These are phyloP conservation scores for Polyboroides typus DNA, from an alignment of 2,797 vertebrate species.

Conservation along the genomic window DNA sequence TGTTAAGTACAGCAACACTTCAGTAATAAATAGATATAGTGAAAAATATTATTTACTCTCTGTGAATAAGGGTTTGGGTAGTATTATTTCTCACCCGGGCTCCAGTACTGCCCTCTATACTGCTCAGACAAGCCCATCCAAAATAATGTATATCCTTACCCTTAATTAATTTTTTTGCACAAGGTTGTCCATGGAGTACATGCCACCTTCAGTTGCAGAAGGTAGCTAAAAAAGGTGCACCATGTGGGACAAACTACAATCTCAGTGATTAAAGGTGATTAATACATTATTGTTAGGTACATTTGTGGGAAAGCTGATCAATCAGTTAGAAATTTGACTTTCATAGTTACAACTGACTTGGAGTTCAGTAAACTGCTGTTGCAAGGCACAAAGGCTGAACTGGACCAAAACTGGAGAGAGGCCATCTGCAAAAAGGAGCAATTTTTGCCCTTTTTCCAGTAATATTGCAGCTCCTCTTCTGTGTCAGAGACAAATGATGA, in stretches of 20 bases:
- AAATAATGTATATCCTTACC: not conserved
- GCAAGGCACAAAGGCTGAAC: not conserved
- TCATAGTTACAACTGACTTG: not conserved
- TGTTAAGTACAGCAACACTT: not conserved
- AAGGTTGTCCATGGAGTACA: not conserved
- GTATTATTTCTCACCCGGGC: not conserved
- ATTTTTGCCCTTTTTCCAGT: not conserved
- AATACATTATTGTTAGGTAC: fast-evolving
- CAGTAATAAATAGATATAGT: not conserved
- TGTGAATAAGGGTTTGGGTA: not conserved
- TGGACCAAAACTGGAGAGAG: not conserved
- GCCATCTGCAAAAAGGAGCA: not conserved
- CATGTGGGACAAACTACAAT: fast-evolving
- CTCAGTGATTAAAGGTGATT: fast-evolving
- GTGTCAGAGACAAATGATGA: not conserved
- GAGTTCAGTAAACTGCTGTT: not conserved
- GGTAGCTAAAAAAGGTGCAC: not conserved
- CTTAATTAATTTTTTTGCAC: not conserved
- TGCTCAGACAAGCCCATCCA: not conserved
- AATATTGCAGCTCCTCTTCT: not conserved
- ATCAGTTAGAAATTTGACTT: not conserved
- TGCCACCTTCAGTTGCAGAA: not conserved
- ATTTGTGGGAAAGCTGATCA: not conserved
- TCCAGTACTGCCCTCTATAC: not conserved
- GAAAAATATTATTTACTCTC: not conserved